phyloP scores from a whole-genome alignment of 2,888 invertebrate genomes.

The Cryptosula pallasiana region DNA sequence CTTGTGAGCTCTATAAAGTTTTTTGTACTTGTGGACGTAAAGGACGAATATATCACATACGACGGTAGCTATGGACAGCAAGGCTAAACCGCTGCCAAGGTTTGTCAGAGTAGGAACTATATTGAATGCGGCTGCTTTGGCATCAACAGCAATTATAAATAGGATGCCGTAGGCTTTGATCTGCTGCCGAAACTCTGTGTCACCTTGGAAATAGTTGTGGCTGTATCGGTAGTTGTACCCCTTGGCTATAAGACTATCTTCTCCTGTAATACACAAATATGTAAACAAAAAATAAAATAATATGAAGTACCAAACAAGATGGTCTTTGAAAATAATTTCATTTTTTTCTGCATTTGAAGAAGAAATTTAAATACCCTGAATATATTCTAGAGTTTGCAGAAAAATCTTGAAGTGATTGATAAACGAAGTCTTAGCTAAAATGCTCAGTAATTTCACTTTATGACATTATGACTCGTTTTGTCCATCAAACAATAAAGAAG shows the following conservation, averaged over 20 bases:
- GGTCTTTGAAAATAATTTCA: too few relatives aligned
- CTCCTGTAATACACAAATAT: background rate
- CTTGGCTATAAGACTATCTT: slow-evolving; percentile 21
- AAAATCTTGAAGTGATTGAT: too few relatives aligned
- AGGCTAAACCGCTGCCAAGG: slow-evolving; percentile 56
- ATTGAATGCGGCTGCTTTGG: slow-evolving; percentile 56
- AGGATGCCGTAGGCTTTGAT: slow-evolving; percentile 56
- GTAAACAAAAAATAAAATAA: too few relatives aligned
- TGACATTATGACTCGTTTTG: too few relatives aligned
- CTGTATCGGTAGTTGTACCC: slow-evolving; percentile 45
- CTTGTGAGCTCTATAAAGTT: slow-evolving; percentile 50
- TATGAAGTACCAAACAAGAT: too few relatives aligned
- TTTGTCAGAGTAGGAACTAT: slow-evolving; percentile 55
- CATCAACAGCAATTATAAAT: slow-evolving; percentile 55
- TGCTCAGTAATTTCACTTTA: too few relatives aligned
- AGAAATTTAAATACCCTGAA: too few relatives aligned
- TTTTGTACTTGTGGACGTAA: slow-evolving; percentile 49
- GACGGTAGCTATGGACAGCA: slow-evolving; percentile 55
- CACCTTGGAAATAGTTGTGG: slow-evolving; percentile 48
- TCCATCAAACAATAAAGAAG: too few relatives aligned
- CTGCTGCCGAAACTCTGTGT: slow-evolving; percentile 47
- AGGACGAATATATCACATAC: slow-evolving; percentile 55
- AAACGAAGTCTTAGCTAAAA: too few relatives aligned
- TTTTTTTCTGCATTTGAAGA: too few relatives aligned
- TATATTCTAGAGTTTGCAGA: too few relatives aligned